Conservation (phyloP, 2,797 vertebrate genomes). For the Acipenser oxyrinchus region DNA sequence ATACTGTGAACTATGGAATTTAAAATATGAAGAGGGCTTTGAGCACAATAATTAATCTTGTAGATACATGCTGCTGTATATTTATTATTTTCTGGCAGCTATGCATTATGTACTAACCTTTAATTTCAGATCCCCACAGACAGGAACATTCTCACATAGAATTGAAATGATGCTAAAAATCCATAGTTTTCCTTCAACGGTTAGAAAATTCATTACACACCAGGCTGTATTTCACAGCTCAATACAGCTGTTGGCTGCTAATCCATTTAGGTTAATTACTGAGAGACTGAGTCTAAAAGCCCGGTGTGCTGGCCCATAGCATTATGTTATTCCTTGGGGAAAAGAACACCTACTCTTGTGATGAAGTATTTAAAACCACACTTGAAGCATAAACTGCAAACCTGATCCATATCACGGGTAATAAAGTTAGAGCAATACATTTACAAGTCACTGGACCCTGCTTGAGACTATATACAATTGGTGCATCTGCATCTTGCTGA, state of each 20-base stretch:
- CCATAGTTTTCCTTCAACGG: too few species aligned
- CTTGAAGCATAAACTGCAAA: not conserved
- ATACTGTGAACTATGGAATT: too few species aligned
- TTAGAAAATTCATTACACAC: not conserved
- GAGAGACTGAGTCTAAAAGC: not conserved
- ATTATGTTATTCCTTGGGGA: not conserved
- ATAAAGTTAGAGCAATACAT: too few species aligned
- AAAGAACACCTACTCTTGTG: not conserved
- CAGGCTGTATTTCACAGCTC: not conserved
- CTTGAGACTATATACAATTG: not conserved
- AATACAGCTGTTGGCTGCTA: constrained; percentile 2
- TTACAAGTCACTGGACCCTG: too few species aligned
- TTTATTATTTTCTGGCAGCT: not conserved
- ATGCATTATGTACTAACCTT: not conserved
- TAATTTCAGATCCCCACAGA: not conserved
- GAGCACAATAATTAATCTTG: too few species aligned
- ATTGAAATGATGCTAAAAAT: too few species aligned
- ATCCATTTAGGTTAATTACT: not conserved
- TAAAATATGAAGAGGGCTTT: too few species aligned
- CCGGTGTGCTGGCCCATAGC: not conserved
- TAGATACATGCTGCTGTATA: too few species aligned
- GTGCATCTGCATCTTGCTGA: not conserved
- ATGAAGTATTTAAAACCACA: constrained; percentile 1
- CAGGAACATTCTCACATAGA: too few species aligned
- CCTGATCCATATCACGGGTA: not conserved